phyloP scores from a whole-genome alignment of 2,797 vertebrate genomes.

The Pangasius djambal region DNA sequence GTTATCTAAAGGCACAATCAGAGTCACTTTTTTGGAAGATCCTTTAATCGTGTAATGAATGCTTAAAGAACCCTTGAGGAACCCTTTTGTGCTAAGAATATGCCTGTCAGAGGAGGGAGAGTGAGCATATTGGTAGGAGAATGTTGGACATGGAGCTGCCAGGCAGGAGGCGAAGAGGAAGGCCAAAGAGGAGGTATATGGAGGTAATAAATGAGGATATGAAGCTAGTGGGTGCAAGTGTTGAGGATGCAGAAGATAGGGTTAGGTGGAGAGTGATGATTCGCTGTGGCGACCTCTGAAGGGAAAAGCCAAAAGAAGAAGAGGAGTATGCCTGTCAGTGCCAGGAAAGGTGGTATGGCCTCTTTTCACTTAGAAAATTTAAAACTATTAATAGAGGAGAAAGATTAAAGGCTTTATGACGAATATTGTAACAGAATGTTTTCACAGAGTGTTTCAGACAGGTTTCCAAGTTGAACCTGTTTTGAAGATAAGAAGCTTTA shows the following conservation, averaged over 20 bases:
- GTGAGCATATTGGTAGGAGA: no score
- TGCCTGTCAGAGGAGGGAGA: not conserved
- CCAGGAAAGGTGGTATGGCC: not conserved
- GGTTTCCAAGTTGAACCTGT: not conserved
- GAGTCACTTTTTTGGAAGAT: not conserved
- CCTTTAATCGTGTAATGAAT: not conserved
- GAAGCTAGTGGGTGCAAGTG: no score
- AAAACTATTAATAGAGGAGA: not conserved
- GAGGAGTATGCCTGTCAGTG: not conserved
- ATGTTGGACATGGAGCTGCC: no score
- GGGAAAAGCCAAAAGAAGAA: no score
- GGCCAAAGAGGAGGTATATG: no score
- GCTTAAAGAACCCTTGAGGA: not conserved
- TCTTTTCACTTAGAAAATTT: not conserved
- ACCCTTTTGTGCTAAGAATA: not conserved
- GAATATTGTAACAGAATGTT: not conserved
- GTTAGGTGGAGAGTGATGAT: no score
- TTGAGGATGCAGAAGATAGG: no score
- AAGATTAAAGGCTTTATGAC: not conserved
- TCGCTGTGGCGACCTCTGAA: no score
- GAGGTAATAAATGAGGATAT: no score
- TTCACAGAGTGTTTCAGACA: not conserved
- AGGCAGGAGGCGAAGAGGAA: no score
- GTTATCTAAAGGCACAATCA: not conserved
- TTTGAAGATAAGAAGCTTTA: not conserved